phyloP scores from a whole-genome alignment of 2,113 vertebrate species.

The Ciconia boyciana region DNA sequence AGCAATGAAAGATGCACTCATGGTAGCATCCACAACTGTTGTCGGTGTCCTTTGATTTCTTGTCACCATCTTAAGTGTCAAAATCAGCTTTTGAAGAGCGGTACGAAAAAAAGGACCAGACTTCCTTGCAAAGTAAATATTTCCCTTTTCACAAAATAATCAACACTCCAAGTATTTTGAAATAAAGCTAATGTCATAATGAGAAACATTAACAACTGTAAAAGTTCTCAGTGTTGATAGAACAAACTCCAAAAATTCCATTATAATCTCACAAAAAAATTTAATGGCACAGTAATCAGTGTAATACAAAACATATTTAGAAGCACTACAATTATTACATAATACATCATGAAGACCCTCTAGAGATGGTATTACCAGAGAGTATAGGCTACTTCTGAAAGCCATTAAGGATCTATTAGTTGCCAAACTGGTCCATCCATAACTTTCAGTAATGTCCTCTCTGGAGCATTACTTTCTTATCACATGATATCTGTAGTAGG shows the following conservation, averaged over 20 bases:
- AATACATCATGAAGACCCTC: slow-evolving; percentile 39
- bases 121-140: neutral
- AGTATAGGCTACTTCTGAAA: slow-evolving; percentile 50
- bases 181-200: neutral
- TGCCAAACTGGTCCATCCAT: slow-evolving; percentile 53
- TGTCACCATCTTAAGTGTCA: neutral
- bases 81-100: neutral
- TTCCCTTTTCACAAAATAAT: neutral
- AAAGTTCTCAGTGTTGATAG: neutral
- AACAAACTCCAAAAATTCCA: neutral
- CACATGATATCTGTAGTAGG: neutral
- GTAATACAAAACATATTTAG: neutral
- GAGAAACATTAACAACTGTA: neutral
- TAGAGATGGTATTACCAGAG: slow-evolving; percentile 36
- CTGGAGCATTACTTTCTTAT: slow-evolving; percentile 31
- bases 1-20: fast-evolving
- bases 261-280: neutral
- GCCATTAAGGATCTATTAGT: slow-evolving; percentile 57
- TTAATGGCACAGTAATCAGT: neutral
- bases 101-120: neutral
- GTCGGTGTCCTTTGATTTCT: neutral
- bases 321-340: slow-evolving; percentile 23
- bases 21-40: neutral
- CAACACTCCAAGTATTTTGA: neutral
- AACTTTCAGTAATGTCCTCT: slow-evolving; percentile 42